Base-by-base conservation (phyloP, 2,888 invertebrate species). In the Tuta absoluta region DNA sequence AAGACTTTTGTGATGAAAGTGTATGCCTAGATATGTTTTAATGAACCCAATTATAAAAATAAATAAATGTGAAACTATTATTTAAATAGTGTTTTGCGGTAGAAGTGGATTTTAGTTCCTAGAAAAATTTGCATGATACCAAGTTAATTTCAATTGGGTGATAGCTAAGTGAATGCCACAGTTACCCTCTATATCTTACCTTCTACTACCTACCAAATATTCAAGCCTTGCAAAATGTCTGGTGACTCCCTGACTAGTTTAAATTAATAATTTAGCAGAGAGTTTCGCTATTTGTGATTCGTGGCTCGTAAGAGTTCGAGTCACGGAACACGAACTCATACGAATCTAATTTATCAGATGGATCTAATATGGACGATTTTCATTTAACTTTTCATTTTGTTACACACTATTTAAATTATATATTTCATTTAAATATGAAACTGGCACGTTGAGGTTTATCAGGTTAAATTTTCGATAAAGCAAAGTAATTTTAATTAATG, bases 351-450 rank as follows among this genome's bases (percentile, higher is more conserved):
- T 53, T 53, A 53, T 53, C 24, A 53, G 51, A 24, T 53, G 23
- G 14, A 53, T 53, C 51, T 49, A 53, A 53, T 53, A 53, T 53
- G 51, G 51, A 53, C 51, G 51, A 53, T 53, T 23, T 53, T 23
- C 23, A 19, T 23, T 23, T 23, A 53, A 53, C 51, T 53, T 53
- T 53, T 53, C 51, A 24, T 49, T 45, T 45, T 45, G 49, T 49
- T 21, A 17, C 1, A 2, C 49, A 19, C 17, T 49, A 21, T 19
- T 10, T 19, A 4, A 10, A 21, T 19, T 23, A 14, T 14, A 3
- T 53, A 24, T 49, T 49, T 11, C 49, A 49, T 10, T 49, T 49
- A 2, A 49, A 2, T 10, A 10, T 10, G 4, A 28, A 33, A 33
- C 33, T 45, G n/a, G 45, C 17, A 45, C 17, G 33, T 33, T 33